Evolutionary conservation across 2,113 vertebrate species (phyloP).

Genomic region (Hydrolagus affinis): DNA sequence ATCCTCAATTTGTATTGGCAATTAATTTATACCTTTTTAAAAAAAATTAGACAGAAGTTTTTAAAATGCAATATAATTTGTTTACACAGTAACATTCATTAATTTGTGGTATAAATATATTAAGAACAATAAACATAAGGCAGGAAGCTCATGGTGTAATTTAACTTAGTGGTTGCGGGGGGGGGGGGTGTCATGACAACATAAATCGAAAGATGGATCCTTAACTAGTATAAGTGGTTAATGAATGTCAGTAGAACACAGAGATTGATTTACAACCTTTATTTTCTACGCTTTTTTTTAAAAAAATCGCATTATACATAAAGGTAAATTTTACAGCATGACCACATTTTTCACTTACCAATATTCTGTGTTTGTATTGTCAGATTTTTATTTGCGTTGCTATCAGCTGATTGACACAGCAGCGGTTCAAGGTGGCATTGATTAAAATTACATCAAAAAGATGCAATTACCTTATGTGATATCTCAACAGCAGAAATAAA

Average conservation of each 20-base stretch:
- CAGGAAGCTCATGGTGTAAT: constrained; percentile 19
- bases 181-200: neutral
- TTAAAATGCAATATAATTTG: no score
- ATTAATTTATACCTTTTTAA: no score
- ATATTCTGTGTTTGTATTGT: neutral
- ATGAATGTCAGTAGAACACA: constrained; percentile 22
- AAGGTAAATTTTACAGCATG: neutral
- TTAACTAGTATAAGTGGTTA: neutral
- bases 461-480: neutral
- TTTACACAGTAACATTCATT: no score
- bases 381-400: neutral
- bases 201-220: constrained; percentile 4
- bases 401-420: neutral
- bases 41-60: no score
- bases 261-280: constrained; percentile 8
- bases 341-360: neutral
- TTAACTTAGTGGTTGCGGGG: no score
- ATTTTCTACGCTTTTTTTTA: neutral
- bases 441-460: neutral
- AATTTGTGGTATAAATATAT: no score
- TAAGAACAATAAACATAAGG: constrained; percentile 5
- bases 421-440: neutral
- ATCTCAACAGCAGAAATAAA: neutral
- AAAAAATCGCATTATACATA: neutral
- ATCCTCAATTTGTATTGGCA: neutral